Conservation (phyloP, 1,140 invertebrate species). For the Prorops nasuta region DNA sequence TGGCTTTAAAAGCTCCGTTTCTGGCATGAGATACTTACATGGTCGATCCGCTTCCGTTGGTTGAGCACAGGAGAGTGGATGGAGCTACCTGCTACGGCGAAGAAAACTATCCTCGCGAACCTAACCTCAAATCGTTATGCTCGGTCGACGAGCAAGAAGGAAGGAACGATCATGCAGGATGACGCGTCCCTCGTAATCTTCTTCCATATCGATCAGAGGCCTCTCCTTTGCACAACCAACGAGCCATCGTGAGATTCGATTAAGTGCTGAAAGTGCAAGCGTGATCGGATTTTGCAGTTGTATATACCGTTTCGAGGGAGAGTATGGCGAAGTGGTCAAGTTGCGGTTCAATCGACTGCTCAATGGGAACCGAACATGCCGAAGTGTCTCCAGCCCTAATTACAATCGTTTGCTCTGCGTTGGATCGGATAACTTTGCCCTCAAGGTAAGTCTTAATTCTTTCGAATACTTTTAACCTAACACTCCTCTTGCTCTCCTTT, state of each 20-base stretch:
- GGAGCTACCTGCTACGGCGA: too few species aligned
- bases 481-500: too few species aligned
- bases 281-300: constrained; percentile 66
- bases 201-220: constrained; percentile 19
- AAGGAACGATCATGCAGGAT: constrained; percentile 12
- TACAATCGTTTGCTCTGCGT: constrained; percentile 71
- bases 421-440: constrained; percentile 44
- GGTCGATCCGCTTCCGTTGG: too few species aligned
- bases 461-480: too few species aligned
- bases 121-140: constrained; percentile 13
- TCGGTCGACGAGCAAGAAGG: constrained; percentile 14
- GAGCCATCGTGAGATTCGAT: constrained; percentile 27
- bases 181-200: constrained; percentile 15
- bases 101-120: too few species aligned
- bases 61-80: too few species aligned
- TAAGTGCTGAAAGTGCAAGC: constrained; percentile 26
- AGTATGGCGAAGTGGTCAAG: constrained; percentile 73
- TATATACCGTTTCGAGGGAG: constrained; percentile 80
- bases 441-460: constrained; percentile 41
- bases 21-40: not conserved
- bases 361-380: constrained; percentile 66
- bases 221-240: constrained; percentile 21
- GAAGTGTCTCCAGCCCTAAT: constrained; percentile 64
- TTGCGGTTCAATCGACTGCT: constrained; percentile 66
- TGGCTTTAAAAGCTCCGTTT: too few species aligned